These are phyloP conservation scores for Panulirus ornatus DNA, from an alignment of 1,140 invertebrate species.

Conservation along the genomic window DNA sequence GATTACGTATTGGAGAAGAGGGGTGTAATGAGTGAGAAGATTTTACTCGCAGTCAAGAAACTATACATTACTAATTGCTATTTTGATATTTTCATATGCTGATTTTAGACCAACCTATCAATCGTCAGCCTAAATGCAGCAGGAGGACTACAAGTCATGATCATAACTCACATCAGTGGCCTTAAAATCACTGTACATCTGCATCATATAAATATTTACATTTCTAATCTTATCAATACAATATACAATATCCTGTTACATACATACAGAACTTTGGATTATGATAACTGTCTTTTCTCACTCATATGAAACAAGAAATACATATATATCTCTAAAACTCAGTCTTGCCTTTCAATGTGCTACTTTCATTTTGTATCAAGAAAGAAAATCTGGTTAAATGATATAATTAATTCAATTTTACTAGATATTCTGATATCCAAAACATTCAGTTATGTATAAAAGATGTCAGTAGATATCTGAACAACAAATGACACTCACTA, in stretches of 20 bases:
- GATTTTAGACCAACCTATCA: conserved; percentile 5
- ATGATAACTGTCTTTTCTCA: conserved; percentile 8
- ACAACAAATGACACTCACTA: too few species aligned
- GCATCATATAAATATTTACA: conserved; percentile 48
- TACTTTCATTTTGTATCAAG: too few species aligned
- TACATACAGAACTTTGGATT: conserved; percentile 22
- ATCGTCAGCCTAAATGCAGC: conserved; percentile 28
- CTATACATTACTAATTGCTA: conserved; percentile 1
- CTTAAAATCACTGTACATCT: conserved; percentile 21
- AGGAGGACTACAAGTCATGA: conserved; percentile 26
- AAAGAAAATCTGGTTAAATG: too few species aligned
- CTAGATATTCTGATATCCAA: too few species aligned
- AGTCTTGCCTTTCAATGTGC: too few species aligned
- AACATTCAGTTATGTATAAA: too few species aligned
- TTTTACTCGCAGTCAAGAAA: conserved; percentile 19
- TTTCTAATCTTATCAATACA: not conserved
- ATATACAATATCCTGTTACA: conserved; percentile 29
- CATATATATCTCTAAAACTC: not conserved
- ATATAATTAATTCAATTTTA: too few species aligned
- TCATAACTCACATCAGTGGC: conserved; percentile 1
- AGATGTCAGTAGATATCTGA: too few species aligned
- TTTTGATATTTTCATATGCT: conserved; percentile 54
- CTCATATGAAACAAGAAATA: conserved; percentile 2
- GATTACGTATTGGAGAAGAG: conserved; percentile 59
- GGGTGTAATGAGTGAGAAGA: conserved; percentile 25